These are phyloP conservation scores for Burhinus bistriatus DNA, from an alignment of 2,113 vertebrate genomes.

Conservation along the genomic window DNA sequence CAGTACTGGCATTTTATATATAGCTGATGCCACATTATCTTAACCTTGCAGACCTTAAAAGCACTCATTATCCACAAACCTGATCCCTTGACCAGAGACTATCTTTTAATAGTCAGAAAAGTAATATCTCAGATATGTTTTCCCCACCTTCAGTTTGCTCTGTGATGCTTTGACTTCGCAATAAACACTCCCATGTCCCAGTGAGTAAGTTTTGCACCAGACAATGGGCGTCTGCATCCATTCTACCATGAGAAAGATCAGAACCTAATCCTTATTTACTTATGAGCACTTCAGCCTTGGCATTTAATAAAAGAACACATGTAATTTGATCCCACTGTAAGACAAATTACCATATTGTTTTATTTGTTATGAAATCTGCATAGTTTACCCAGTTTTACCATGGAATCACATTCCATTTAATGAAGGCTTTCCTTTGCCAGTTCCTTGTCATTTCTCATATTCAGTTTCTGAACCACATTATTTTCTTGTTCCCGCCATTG, in stretches of 20 bases:
- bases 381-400: conserved; percentile 6
- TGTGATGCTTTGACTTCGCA: neutral
- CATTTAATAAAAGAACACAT: neutral
- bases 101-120: conserved; percentile 34
- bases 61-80: conserved; percentile 14
- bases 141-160: neutral
- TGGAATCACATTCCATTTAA: neutral
- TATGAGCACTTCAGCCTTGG: neutral
- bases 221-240: neutral
- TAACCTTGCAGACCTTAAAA: conserved; percentile 40
- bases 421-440: conserved; percentile 10
- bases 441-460: conserved; percentile 39
- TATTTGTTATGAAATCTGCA: conserved; percentile 15
- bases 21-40: conserved; percentile 18
- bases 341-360: neutral
- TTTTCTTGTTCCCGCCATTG: conserved; percentile 35
- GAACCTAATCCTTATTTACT: neutral
- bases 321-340: neutral
- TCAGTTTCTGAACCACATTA: conserved; percentile 15
- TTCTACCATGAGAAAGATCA: neutral
- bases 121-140: neutral
- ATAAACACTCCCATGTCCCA: neutral
- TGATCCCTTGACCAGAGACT: conserved; percentile 15
- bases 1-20: conserved; percentile 9
- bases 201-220: neutral